These are phyloP conservation scores for Lepilemur septentrionalis DNA, from an alignment of 2,797 vertebrate species.

Conservation along the genomic window DNA sequence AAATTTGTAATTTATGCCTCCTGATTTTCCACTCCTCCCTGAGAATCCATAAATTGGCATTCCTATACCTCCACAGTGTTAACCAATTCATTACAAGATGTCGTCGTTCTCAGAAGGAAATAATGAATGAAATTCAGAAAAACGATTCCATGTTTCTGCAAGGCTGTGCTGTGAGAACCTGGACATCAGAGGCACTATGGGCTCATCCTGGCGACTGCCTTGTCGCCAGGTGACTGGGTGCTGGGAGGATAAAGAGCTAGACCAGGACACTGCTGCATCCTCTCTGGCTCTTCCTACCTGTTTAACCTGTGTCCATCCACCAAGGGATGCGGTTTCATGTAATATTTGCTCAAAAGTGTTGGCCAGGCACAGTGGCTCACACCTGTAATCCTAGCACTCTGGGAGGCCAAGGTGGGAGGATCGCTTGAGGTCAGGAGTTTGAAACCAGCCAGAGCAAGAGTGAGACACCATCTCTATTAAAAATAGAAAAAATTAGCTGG, in stretches of 20 bases:
- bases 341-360: background rate
- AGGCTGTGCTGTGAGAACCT: background rate
- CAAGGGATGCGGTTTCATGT: background rate
- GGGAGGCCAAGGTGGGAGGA: no score
- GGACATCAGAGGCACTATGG: rapidly evolving
- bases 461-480: no score
- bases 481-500: no score
- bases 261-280: rapidly evolving
- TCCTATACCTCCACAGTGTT: background rate
- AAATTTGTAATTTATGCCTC: background rate
- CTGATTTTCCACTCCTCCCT: background rate
- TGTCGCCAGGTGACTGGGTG: rapidly evolving
- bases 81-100: background rate
- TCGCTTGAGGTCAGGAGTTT: no score
- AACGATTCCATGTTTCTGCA: background rate
- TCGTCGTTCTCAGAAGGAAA: background rate
- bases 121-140: background rate
- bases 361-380: no score
- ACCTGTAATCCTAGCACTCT: no score
- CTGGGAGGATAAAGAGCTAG: background rate
- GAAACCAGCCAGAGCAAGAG: no score
- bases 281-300: background rate
- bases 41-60: background rate
- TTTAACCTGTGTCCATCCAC: background rate
- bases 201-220: background rate